A percentile compares a stretch with the other conserved stretches of the same genome.
Conservation (phyloP, 2,888 invertebrate species). For the Cylloceria caligata region DNA sequence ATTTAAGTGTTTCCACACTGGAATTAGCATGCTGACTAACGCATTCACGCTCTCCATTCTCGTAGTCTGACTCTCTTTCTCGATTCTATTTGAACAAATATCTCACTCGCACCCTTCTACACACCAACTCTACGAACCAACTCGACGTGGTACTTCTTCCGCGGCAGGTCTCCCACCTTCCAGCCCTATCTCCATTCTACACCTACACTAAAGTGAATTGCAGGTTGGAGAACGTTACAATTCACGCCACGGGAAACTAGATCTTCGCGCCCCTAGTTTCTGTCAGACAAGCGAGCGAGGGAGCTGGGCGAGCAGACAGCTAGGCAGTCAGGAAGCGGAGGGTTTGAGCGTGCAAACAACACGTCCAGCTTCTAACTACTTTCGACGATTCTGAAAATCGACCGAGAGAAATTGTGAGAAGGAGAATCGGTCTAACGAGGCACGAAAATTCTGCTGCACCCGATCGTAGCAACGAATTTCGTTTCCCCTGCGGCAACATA, state of each 20-base stretch:
- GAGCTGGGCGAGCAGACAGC: conserved; percentile 46
- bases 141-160: conserved; percentile 53
- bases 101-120: conserved; percentile 49
- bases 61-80: conserved; percentile 50
- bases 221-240: conserved; percentile 69
- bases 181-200: not conserved
- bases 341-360: conserved; percentile 68
- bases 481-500: conserved; percentile 30
- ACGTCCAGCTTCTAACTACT: conserved; percentile 68
- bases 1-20: conserved; percentile 80
- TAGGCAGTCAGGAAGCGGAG: conserved; percentile 43
- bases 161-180: conserved; percentile 53
- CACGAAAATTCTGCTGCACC: conserved; percentile 43
- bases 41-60: conserved; percentile 52
- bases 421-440: conserved; percentile 48
- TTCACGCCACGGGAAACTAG: conserved; percentile 71
- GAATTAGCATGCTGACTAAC: conserved; percentile 80
- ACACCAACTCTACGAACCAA: conserved; percentile 34
- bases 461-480: conserved; percentile 21
- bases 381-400: conserved; percentile 66
- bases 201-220: conserved; percentile 67
- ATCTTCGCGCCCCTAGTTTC: conserved; percentile 63
- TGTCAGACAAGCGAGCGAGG: conserved; percentile 58
- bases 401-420: conserved; percentile 52
- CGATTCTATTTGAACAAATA: conserved; percentile 61